Evolutionary conservation across 1,140 invertebrate genomes (phyloP), one percentile per base, ranked within the genome.

Genomic region (Ips typographus): DNA sequence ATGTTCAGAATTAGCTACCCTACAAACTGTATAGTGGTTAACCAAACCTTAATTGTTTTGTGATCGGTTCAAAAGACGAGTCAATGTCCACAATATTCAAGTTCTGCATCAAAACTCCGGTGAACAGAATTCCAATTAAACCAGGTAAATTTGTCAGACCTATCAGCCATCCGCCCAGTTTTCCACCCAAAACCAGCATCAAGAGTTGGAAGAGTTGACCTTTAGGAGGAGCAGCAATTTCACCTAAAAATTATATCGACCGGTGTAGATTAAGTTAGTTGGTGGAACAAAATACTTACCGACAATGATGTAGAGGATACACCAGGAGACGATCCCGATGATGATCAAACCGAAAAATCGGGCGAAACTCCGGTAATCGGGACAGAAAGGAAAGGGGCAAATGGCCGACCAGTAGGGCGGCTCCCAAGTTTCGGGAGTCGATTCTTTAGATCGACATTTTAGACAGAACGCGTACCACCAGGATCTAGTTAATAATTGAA

Each of bases 71-170:
- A 77, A 90, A 91, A 38, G 83, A 81, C 1, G 84, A 84, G 68
- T 88, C 86, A 75, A 93, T 88, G 75, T 87, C 79, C 41, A 93
- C 86, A 73, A 90, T 85, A 37, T 88, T 88, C 7, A 91, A 79
- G 79, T 95, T 95, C 80, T 84, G 75, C 76, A 94, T 84, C 5
- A 93, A 71, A 40, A 95, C 87, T 67, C 93, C 94, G 37, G 91
- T 89, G 65, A 94, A 76, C 3, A 95, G 84, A 92, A 94, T 95
- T 22, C 94, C 94, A 73, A 94, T 90, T 1, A 98, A 83, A 1
- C 93, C 87, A 2, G 95, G 95, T 68, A 97, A 81, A 2, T 88
- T 90, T 6, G 91, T 87, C 40, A 93, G 80, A 36, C 88, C 87
- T 73, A 91, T 80, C 3, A 93, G 72, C 86, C 90, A 91, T 52